Base-by-base conservation (phyloP, 1,140 invertebrate genomes). In the Temnothorax longispinosus region DNA sequence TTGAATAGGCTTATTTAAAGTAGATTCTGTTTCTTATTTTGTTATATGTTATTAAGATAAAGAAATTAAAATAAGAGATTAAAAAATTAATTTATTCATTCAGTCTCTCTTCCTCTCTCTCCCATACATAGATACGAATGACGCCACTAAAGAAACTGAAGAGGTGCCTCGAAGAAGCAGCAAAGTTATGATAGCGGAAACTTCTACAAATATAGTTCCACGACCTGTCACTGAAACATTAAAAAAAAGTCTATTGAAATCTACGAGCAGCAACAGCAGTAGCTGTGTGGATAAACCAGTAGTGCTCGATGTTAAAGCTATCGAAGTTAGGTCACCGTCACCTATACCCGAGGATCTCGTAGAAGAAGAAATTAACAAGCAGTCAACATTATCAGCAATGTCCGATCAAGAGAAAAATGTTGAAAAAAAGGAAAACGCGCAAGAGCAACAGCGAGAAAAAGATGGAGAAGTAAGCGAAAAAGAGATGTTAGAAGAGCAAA, bases 321-420 rank as follows among this genome's bases (percentile, higher is more conserved):
- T 87, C n/a, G 86, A 93, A 85, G 7, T 88, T 50, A 87, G 93
- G 78, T 67, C 93, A 0, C 93, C 94, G 0, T 94, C 95, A 1
- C 94, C 95, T 8, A 94, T 95, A 41, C 92, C 94, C 0, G 95
- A 95, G 76, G 93, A 95, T 50, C 90, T 92, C 0, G 86, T 58
- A 58, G 93, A 90, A 54, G 90, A 92, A 52, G 92, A 91, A n/a
- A 74, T 47, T 27, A 50, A 62, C 8, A 91, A 90, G 18, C 87
- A 87, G 10, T 76, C 41, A 60, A 86, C 38, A 38, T 47, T 15
- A 35, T 32, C 11, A 8, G 54, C 1, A 32, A 47, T 10, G 3
- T 38, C 27, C 13, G 41, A 35, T 52, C 27, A 62, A 5, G 32
- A 90, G 27, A 54, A 85, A n/a, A 86, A 86, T 52, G 54, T 44